Evolutionary conservation across 1,140 invertebrate genomes (phyloP).

Genomic region (Euwallacea similis): DNA sequence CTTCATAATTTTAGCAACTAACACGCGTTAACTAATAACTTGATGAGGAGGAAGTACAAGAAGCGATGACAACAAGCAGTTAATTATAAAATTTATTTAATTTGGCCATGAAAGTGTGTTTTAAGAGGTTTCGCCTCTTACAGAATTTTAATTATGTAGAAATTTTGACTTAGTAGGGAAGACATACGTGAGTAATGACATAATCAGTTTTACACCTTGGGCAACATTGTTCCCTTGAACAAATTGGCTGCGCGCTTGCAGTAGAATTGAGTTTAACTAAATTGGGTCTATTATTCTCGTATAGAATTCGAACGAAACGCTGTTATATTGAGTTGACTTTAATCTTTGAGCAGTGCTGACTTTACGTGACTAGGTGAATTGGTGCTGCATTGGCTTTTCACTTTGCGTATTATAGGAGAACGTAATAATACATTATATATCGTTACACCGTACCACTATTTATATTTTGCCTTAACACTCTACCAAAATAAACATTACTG

Average conservation of each 20-base stretch:
- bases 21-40: slow-evolving; percentile 9
- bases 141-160: too few relatives aligned
- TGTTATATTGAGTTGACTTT: too few relatives aligned
- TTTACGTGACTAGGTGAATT: too few relatives aligned
- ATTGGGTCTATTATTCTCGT: slow-evolving; percentile 17
- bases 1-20: slow-evolving; percentile 13
- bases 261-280: slow-evolving; percentile 6
- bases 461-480: too few relatives aligned
- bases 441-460: too few relatives aligned
- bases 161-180: background rate
- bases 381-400: too few relatives aligned
- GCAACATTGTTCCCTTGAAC: slow-evolving; percentile 10
- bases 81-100: slow-evolving; percentile 10
- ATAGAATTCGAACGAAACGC: slow-evolving; percentile 2
- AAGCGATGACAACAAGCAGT: slow-evolving; percentile 7
- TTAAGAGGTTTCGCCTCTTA: too few relatives aligned
- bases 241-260: slow-evolving; percentile 9
- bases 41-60: slow-evolving; percentile 4
- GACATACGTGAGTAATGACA: slow-evolving; percentile 3
- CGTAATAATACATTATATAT: too few relatives aligned
- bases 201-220: slow-evolving; percentile 5
- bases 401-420: too few relatives aligned
- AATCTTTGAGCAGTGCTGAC: too few relatives aligned
- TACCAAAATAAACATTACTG: too few relatives aligned
- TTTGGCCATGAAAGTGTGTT: background rate